Evolutionary conservation across 1,140 invertebrate genomes (phyloP), one percentile per base, ranked within the genome.

Genomic region (Dendrolimus punctatus): DNA sequence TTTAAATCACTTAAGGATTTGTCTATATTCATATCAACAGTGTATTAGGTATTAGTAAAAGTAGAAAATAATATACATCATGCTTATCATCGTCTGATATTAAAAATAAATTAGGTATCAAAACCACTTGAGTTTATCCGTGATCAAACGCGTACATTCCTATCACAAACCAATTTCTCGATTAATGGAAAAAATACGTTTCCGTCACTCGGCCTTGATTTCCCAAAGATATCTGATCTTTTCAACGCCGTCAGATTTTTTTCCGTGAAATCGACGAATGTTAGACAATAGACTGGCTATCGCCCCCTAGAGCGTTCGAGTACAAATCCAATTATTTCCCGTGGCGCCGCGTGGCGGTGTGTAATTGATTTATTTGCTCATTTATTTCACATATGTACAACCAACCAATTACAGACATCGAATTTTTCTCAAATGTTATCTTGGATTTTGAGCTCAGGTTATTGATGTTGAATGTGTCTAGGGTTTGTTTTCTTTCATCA

Each of bases 361-460:
- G 69, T 71, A 77, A 79, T 79, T 76, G 73, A 81, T 81, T 81
- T 81, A 79, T 77, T 75, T 79, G 71, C 65, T 73, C 73, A 73
- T 71, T 74, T 74, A 65, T 62, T 59, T 55, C 58, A 59, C 46
- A 55, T 55, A 55, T 46, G 44, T 51, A 8, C 53, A 52, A 55
- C 52, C 58, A 55, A 52, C 49, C 23, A 46, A 55, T 49, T 52
- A 60, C 58, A 60, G 53, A 49, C 58, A 49, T 8, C 53, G 46
- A 7, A 49, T 45, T 56, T 53, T 50, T 56, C 51, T 53, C 10
- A 39, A 44, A 44, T 38, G 41, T 40, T 49, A 49, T 44, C 48
- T 49, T 7, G 40, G 9, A 6, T 23, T 23, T 23, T 23, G 23
- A 23, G 3, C 23, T 23, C 1, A 23, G 23, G 23, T 23, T 23